Percentiles rank a stretch among this genome's conserved stretches.
phyloP scores from a whole-genome alignment of 2,113 vertebrate genomes.

The Boulengeromyrus knoepffleri region DNA sequence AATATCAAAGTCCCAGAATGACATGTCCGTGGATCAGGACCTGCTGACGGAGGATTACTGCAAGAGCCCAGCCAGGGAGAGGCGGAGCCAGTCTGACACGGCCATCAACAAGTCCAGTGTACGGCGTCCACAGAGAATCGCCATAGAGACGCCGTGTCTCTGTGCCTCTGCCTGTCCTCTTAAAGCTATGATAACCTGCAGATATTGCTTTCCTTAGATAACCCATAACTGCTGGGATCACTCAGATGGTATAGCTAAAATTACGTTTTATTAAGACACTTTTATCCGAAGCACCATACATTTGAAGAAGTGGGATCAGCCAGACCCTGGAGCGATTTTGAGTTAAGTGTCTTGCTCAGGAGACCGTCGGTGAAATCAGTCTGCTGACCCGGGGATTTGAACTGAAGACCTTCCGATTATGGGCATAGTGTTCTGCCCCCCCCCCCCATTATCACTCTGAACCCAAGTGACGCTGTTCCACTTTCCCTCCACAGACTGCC shows the following conservation, averaged over 20 bases:
- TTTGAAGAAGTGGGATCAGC: background rate
- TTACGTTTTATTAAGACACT: background rate
- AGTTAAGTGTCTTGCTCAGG: background rate
- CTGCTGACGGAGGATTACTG: slow-evolving; percentile 50
- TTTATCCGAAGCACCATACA: background rate
- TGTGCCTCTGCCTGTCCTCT: background rate
- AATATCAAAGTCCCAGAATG: slow-evolving; percentile 81
- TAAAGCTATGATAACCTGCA: background rate
- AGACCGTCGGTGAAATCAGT: background rate
- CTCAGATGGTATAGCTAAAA: background rate
- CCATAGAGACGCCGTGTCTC: background rate
- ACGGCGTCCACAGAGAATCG: slow-evolving; percentile 4
- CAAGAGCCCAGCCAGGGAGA: slow-evolving; percentile 37
- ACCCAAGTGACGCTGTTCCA: background rate
- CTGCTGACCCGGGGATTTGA: background rate
- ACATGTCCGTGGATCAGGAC: slow-evolving; percentile 61
- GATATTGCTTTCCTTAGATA: background rate
- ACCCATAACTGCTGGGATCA: background rate
- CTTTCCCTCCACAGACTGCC: slow-evolving; percentile 53
- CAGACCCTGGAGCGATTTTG: background rate
- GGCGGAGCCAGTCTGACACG: slow-evolving; percentile 79
- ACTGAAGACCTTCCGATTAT: background rate
- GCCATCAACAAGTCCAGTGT: slow-evolving; percentile 68
- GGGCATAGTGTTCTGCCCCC: background rate
- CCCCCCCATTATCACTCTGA: background rate